These are phyloP conservation scores for Linnaemya tessellans DNA, from an alignment of 2,888 invertebrate species.

Conservation along the genomic window DNA sequence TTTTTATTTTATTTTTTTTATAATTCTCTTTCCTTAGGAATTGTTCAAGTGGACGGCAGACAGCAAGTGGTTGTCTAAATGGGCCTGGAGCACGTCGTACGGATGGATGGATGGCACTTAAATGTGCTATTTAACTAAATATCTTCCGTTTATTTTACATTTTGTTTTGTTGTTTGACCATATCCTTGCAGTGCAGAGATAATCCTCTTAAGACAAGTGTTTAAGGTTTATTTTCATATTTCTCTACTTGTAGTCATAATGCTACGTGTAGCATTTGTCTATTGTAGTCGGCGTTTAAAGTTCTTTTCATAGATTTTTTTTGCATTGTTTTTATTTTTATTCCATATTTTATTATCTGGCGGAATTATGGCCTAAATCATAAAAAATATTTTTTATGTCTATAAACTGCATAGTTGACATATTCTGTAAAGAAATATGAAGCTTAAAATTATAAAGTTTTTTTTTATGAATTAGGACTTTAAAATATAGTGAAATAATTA, in stretches of 20 bases:
- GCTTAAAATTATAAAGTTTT: too few relatives aligned
- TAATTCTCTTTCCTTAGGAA: slow-evolving; percentile 25
- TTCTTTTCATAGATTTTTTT: background rate
- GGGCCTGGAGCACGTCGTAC: background rate
- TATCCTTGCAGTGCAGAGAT: slow-evolving; percentile 57
- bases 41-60: slow-evolving; percentile 10
- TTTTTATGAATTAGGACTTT: too few relatives aligned
- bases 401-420: too few relatives aligned
- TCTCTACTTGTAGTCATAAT: slow-evolving; percentile 3
- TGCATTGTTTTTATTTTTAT: background rate
- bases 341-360: background rate
- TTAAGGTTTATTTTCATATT: slow-evolving; percentile 53
- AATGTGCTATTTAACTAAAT: slow-evolving; percentile 55
- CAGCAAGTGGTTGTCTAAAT: slow-evolving; percentile 9
- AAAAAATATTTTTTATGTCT: too few relatives aligned
- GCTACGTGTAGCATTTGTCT: slow-evolving; percentile 30
- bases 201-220: slow-evolving; percentile 65
- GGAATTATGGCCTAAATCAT: too few relatives aligned
- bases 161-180: background rate
- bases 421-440: too few relatives aligned
- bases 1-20: slow-evolving; percentile 1
- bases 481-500: background rate
- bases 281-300: background rate
- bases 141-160: slow-evolving; percentile 17
- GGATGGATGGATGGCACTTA: slow-evolving; percentile 33